These are phyloP conservation scores for Rhinopomastus cyanomelas DNA, from an alignment of 2,113 vertebrate genomes.

Conservation along the genomic window DNA sequence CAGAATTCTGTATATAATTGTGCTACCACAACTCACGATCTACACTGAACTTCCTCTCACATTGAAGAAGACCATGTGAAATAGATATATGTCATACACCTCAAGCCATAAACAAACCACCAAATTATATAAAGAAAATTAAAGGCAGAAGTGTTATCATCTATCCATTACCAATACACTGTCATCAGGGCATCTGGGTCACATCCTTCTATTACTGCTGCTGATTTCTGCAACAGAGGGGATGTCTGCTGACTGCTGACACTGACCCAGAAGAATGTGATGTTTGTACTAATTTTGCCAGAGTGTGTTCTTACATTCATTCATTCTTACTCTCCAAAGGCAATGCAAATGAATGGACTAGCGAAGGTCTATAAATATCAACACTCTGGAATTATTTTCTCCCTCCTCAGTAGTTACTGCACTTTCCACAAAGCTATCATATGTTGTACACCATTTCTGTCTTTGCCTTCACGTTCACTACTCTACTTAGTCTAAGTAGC, in stretches of 20 bases:
- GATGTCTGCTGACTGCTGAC: background rate
- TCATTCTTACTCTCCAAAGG: no score
- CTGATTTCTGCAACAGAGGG: background rate
- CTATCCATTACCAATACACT: background rate
- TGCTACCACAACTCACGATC: background rate
- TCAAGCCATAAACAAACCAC: background rate
- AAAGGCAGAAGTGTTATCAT: background rate
- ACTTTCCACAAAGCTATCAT: background rate
- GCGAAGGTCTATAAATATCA: background rate
- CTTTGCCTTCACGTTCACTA: slow-evolving; percentile 21
- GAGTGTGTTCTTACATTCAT: no score
- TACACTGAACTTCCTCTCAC: background rate
- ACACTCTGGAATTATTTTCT: background rate
- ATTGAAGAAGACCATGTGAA: background rate
- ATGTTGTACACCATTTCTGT: background rate
- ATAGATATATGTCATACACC: background rate
- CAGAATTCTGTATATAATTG: background rate
- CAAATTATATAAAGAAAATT: background rate
- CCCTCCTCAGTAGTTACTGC: background rate
- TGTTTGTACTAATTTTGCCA: no score
- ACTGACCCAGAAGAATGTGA: background rate
- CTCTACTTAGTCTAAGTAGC: slow-evolving; percentile 45
- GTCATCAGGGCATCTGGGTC: background rate
- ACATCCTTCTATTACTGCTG: background rate
- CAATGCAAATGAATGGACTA: background rate